Evolutionary conservation across 2,797 vertebrate genomes (phyloP).

Genomic region (Hydrocynus forskahlii): DNA sequence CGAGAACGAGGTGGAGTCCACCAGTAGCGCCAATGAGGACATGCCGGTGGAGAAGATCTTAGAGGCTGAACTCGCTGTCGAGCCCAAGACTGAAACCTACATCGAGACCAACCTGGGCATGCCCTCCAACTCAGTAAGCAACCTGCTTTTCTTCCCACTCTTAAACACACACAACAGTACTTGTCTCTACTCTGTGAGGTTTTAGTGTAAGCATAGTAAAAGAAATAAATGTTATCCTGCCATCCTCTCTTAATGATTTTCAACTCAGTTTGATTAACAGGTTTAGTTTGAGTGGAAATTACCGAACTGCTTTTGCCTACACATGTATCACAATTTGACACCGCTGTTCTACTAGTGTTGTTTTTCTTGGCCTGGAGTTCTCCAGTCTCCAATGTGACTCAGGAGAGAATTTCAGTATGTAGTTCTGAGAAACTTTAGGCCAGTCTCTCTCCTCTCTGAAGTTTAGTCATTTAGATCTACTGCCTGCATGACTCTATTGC

Average conservation of each 20-base stretch:
- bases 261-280: background rate
- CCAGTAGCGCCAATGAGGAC: constrained; percentile 93
- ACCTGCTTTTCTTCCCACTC: background rate
- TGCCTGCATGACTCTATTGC: background rate
- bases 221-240: too few species aligned
- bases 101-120: constrained; percentile 91
- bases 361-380: background rate
- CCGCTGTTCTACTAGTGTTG: background rate
- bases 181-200: background rate
- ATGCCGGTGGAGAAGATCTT: constrained; percentile 99
- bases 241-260: background rate
- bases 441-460: background rate
- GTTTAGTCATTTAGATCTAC: constrained; percentile 11
- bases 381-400: background rate
- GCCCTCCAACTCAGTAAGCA: constrained; percentile 91
- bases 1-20: constrained; percentile 94
- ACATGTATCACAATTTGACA: background rate
- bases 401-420: background rate
- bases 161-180: background rate
- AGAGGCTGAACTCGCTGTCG: constrained; percentile 95
- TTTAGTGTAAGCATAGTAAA: too few species aligned
- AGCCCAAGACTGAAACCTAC: constrained; percentile 97
- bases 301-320: background rate
- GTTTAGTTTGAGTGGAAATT: background rate
- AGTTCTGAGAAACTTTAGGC: background rate